A percentile compares a stretch with the other conserved stretches of the same genome.
phyloP scores from a whole-genome alignment of 2,113 vertebrate genomes.

The Proterorhinus semilunaris region DNA sequence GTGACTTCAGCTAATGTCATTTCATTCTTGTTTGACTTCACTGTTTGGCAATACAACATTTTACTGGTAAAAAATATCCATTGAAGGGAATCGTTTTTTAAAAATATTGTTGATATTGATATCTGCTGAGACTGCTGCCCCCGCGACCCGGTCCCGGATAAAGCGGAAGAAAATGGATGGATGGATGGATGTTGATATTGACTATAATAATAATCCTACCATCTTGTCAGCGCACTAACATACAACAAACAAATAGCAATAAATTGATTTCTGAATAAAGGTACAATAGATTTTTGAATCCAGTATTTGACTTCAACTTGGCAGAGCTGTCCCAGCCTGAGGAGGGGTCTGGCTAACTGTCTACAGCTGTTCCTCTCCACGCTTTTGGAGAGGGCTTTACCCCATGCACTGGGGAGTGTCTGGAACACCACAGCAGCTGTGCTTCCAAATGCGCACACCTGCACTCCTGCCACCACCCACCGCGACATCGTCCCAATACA shows the following conservation, averaged over 20 bases:
- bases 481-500: slow-evolving; percentile 39
- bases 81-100: too few relatives aligned
- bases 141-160: too few relatives aligned
- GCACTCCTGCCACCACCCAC: slow-evolving; percentile 68
- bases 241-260: too few relatives aligned
- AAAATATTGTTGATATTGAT: too few relatives aligned
- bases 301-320: slow-evolving; percentile 16
- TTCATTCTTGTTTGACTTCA: not conserved
- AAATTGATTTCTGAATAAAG: not conserved
- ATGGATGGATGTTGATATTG: too few relatives aligned
- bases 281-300: not conserved
- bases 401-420: slow-evolving; percentile 55
- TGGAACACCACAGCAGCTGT: slow-evolving; percentile 71
- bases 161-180: too few relatives aligned
- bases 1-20: not conserved
- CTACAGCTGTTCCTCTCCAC: slow-evolving; percentile 71
- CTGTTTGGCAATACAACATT: too few relatives aligned
- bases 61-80: too few relatives aligned
- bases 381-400: slow-evolving; percentile 60
- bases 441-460: slow-evolving; percentile 74
- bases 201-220: too few relatives aligned
- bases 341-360: slow-evolving; percentile 50
- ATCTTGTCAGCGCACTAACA: too few relatives aligned
- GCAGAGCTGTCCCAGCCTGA: slow-evolving; percentile 34
- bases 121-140: too few relatives aligned